These are phyloP conservation scores for Zeugodacus cucurbitae DNA, from an alignment of 1,140 invertebrate genomes.

Conservation along the genomic window DNA sequence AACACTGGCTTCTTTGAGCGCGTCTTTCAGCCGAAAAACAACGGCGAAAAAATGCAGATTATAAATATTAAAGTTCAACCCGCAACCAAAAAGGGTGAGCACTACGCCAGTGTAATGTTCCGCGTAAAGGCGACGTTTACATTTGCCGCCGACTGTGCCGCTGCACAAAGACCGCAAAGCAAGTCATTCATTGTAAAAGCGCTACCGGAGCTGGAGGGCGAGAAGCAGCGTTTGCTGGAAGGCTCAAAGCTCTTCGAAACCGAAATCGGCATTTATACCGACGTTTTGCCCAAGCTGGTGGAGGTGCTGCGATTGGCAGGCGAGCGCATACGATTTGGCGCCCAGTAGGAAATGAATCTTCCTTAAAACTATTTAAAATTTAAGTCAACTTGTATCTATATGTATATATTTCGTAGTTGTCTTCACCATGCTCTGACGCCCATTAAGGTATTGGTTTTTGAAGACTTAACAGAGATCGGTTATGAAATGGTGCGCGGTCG, in stretches of 20 bases:
- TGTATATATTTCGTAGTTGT: background rate
- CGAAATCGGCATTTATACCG: conserved; percentile 42
- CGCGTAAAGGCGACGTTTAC: conserved; percentile 42
- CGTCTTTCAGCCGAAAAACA: conserved; percentile 15
- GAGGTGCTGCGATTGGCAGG: background rate
- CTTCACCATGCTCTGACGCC: background rate
- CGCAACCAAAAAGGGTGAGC: conserved; percentile 48
- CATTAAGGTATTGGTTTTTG: conserved; percentile 24
- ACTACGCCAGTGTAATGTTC: conserved; percentile 50
- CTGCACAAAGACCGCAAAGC: background rate
- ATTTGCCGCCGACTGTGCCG: background rate
- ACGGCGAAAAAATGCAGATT: background rate
- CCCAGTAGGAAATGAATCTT: background rate
- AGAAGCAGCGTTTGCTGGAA: conserved; percentile 18
- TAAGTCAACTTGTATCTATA: too few species aligned
- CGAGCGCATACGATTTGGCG: background rate
- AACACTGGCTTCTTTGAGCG: conserved; percentile 41
- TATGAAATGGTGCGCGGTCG: background rate
- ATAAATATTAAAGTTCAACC: conserved; percentile 25
- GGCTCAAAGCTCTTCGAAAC: conserved; percentile 40
- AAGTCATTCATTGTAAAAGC: conserved; percentile 41
- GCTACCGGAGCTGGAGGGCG: conserved; percentile 13
- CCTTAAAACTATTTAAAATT: background rate
- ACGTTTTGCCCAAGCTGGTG: conserved; percentile 36
- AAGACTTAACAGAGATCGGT: conserved; percentile 4